Percentiles rank a stretch among this genome's conserved stretches.
These are phyloP conservation scores for Coendou prehensilis DNA, from an alignment of 2,797 vertebrate genomes.

Conservation along the genomic window DNA sequence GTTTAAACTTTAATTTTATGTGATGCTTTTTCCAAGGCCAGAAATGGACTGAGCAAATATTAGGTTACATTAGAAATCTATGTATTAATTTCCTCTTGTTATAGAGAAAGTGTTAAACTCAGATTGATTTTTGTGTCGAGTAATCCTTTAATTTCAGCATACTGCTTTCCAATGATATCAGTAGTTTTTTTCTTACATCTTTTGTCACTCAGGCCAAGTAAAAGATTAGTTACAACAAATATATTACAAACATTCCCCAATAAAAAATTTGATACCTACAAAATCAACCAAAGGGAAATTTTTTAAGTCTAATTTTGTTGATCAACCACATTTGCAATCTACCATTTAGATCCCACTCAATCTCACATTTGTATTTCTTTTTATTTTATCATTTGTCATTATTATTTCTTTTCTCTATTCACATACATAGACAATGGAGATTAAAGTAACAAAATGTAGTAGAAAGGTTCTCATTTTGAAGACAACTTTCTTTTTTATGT, in stretches of 20 bases:
- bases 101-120: not conserved
- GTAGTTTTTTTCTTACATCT: not conserved
- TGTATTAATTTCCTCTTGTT: not conserved
- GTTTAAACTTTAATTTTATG: slow-evolving; percentile 28
- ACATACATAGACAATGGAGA: not conserved
- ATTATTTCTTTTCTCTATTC: not conserved
- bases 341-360: not conserved
- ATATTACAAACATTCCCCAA: not conserved
- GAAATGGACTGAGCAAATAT: not conserved
- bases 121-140: not conserved
- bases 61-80: not conserved
- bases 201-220: not conserved
- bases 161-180: slow-evolving; percentile 2
- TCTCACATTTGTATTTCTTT: not conserved
- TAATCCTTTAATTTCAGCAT: slow-evolving; percentile 10
- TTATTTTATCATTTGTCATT: not conserved
- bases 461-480: slow-evolving; percentile 5
- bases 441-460: not conserved
- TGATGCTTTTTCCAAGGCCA: not conserved
- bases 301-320: not conserved
- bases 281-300: not conserved
- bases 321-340: not conserved
- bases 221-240: not conserved
- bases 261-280: not conserved
- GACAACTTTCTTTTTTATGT: not conserved